Evolutionary conservation across 2,113 vertebrate genomes (phyloP), one percentile per base, ranked within the genome.

Genomic region (Hiodon alosoides): DNA sequence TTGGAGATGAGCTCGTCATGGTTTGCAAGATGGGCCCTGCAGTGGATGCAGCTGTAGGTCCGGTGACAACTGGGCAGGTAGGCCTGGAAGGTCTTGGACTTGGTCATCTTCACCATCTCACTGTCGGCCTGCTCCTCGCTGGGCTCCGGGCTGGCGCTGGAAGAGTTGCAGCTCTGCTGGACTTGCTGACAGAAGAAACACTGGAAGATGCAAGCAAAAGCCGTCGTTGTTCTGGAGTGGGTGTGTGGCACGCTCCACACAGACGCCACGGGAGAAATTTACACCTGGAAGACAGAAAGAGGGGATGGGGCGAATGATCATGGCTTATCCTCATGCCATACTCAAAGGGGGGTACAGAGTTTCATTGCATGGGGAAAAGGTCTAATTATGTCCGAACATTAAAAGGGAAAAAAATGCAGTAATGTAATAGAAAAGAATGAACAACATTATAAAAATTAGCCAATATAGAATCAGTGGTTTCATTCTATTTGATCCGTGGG

Each of bases 81-180:
- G 61, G 97, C 97, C 91, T 98, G 97, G 92, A 99, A 99, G 71
- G 97, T 99, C 89, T 95, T 98, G 17, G 97, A 98, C 86, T 96
- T 99, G 85, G 97, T 98, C 96, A 98, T 96, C 88, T 97, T 98
- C 87, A 98, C 97, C 97, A 97, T 98, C 89, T 96, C 96, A 85
- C 91, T 90, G 72, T 91, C 91, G 84, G 86, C 77, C 80, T 86
- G 83, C 84, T 94, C 92, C 83, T 93, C 92, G 81, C 90, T 92
- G 89, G 86, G 86, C 91, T 94, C 95, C 73, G 93, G 92, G 91
- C 94, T 92, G 91, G 93, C 88, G 77, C 94, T 89, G 86, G 93
- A 91, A 78, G 93, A 91, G 89, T 85, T 90, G 90, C 88, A 91
- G 92, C 93, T 94, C 88, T 91, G 95, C 90, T 93, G 94, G 89